phyloP scores from a whole-genome alignment of 2,888 invertebrate genomes.

The Sphaerophoria taeniata region DNA sequence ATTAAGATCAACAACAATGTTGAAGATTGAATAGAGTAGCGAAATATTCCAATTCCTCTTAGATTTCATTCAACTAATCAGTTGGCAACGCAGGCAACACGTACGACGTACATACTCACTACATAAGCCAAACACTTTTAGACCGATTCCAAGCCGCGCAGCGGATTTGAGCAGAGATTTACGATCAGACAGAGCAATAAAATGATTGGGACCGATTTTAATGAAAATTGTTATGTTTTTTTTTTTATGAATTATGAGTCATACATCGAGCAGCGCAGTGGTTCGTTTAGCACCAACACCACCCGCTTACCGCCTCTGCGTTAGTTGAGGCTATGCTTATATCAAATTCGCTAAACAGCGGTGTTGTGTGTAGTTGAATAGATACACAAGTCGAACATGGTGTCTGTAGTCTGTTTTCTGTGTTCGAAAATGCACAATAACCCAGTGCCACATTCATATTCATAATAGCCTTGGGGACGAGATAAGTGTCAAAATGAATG shows the following conservation, averaged over 20 bases:
- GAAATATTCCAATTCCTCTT: neutral
- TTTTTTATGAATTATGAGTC: no score
- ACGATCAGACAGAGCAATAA: conserved; percentile 81
- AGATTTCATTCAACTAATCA: neutral
- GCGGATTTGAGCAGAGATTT: conserved; percentile 78
- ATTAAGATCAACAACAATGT: neutral
- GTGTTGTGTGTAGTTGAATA: conserved; percentile 39
- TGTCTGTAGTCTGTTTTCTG: conserved; percentile 54
- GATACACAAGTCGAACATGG: conserved; percentile 50
- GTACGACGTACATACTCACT: conserved; percentile 24
- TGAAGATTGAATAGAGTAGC: neutral
- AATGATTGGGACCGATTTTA: conserved; percentile 82
- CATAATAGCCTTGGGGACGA: conserved; percentile 1
- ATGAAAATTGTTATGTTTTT: conserved; percentile 81
- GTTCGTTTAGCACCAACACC: conserved; percentile 49
- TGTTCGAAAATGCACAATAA: no score
- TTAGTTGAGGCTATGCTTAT: conserved; percentile 35
- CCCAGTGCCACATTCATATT: no score
- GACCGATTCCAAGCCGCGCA: neutral
- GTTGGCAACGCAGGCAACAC: conserved; percentile 19
- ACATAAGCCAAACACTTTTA: conserved; percentile 6
- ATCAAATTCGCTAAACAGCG: conserved; percentile 31
- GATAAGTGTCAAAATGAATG: neutral
- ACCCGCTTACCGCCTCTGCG: conserved; percentile 32
- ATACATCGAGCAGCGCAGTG: conserved; percentile 64